Conservation (phyloP, 2,797 vertebrate species). For the Morus bassanus region DNA sequence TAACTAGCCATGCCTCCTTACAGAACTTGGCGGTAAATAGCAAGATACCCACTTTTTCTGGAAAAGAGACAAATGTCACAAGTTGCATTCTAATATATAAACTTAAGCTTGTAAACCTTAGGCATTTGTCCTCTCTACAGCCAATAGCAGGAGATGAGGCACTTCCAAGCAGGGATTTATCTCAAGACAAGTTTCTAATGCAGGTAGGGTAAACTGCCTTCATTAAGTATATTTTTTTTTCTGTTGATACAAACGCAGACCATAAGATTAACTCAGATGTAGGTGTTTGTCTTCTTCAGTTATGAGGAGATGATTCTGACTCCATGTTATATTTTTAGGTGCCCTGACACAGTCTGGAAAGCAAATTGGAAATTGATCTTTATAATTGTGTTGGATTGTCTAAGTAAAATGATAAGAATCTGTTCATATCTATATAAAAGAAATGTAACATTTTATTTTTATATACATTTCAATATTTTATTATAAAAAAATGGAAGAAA, state of each 20-base stretch:
- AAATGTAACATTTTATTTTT: neutral
- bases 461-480: neutral
- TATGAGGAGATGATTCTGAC: neutral
- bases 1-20: neutral
- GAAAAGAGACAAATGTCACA: neutral
- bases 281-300: neutral
- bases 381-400: neutral
- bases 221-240: neutral
- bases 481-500: neutral
- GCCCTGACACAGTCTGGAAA: neutral
- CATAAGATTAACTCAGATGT: neutral
- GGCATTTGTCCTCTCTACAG: neutral
- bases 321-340: neutral
- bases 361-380: neutral
- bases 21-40: neutral
- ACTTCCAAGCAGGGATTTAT: neutral
- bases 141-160: neutral
- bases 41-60: neutral
- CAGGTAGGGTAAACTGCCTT: neutral
- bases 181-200: neutral
- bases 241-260: neutral
- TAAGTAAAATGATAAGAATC: neutral
- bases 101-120: neutral
- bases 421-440: neutral
- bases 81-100: neutral